Evolutionary conservation across 1,140 invertebrate genomes (phyloP), one percentile per base, ranked within the genome.

Genomic region (Chrysomallon squamiferum): DNA sequence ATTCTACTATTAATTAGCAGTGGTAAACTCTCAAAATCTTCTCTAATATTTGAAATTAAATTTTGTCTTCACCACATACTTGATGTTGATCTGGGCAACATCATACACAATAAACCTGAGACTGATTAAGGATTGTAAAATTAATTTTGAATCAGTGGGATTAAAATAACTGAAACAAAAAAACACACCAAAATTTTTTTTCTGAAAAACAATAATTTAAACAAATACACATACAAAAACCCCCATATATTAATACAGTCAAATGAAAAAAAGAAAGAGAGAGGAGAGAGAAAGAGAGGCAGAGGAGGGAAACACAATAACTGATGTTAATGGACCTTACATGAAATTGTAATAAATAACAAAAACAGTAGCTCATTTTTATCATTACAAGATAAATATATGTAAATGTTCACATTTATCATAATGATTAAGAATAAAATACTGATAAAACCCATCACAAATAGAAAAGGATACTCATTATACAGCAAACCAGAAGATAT

Each of bases 91-190:
- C 76, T 87, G 86, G 9, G 84, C 80, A 20, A 80, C 73, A 70
- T 86, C 83, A 70, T 87, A 87, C 3, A 87, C 84, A 77, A 87
- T 87, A 66, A 76, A 87, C 78, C 82, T 85, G 70, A 58, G n/a
- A 29, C 2, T 13, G 22, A 20, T 72, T 79, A 73, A 80, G 78
- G 77, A 74, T 75, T 60, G 65, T 49, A 54, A 54, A 4, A 13
- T 13, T 20, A 30, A 29, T 27, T 1, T 9, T 13, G 25, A 25
- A n/a, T 25, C n/a, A 15, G n/a, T n/a, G 6, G 3, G n/a, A 11
- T 7, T 11, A 4, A 20, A 4, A 7, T 50, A 7, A 5, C 5
- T 54, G 0, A 27, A 3, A 2, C 15, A 20, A 20, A 18, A 15
- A 54, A 2, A 15, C 50, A 27, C 13, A 4, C 22, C 15, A 18